Conservation (phyloP, 2,113 vertebrate species). For the Pseudorhombus dupliciocellatus region DNA sequence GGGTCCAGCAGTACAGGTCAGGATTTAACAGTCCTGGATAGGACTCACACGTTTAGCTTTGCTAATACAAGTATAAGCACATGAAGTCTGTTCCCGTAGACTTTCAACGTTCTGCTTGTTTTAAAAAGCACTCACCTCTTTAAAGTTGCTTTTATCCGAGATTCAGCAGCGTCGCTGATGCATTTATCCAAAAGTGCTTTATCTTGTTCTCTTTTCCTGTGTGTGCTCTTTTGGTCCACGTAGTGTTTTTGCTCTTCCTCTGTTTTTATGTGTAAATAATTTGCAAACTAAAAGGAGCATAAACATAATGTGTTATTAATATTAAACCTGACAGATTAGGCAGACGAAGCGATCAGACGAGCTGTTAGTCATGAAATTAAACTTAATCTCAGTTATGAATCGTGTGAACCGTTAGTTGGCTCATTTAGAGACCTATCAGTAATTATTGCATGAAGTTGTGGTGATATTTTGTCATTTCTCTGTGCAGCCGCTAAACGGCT, state of each 20-base stretch:
- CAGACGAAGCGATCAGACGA: not conserved
- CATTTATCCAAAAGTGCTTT: not conserved
- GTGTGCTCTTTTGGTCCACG: not conserved
- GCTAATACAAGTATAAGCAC: constrained; percentile 16
- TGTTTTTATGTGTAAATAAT: not conserved
- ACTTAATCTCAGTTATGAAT: not conserved
- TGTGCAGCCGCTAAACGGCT: constrained; percentile 9
- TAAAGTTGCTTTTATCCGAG: not conserved
- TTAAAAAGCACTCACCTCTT: not conserved
- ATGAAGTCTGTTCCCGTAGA: not conserved
- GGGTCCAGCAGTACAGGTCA: constrained; percentile 31
- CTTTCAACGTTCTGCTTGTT: not conserved
- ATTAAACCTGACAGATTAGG: not conserved
- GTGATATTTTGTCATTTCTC: constrained; percentile 27
- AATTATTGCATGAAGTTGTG: constrained; percentile 8
- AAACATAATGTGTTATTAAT: not conserved
- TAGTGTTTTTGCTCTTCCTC: not conserved
- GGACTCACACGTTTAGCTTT: constrained; percentile 33
- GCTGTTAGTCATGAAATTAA: not conserved
- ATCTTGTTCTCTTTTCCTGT: not conserved
- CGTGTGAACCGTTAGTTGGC: constrained; percentile 6
- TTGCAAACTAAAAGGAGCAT: not conserved
- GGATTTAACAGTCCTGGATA: constrained; percentile 36
- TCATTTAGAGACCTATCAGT: constrained; percentile 16
- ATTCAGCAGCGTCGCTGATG: too few relatives aligned